phyloP scores from a whole-genome alignment of 1,140 invertebrate genomes.

The Drosophila grimshawi region DNA sequence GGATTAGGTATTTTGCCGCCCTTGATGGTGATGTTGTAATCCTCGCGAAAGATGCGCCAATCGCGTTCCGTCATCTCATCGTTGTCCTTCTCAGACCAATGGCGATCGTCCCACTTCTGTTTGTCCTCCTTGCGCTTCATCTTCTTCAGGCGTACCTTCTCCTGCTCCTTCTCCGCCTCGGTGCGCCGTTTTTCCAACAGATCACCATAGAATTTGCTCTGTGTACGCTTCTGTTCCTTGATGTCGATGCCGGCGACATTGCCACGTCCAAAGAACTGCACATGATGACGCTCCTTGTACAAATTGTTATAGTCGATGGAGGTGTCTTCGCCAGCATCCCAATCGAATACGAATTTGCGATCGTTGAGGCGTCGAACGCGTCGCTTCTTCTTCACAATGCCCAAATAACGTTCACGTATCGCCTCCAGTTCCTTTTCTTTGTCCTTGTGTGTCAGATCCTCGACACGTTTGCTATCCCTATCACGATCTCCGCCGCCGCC shows the following conservation, averaged over 20 bases:
- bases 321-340: slow-evolving; percentile 99
- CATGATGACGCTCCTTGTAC: slow-evolving; percentile 98
- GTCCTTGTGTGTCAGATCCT: slow-evolving; percentile 90
- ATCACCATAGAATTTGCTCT: slow-evolving; percentile 99
- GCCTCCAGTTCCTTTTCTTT: slow-evolving; percentile 96
- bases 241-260: slow-evolving; percentile 98
- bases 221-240: slow-evolving; percentile 98
- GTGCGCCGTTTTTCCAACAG: slow-evolving; percentile 97
- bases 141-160: slow-evolving; percentile 96
- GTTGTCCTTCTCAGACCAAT: slow-evolving; percentile 98
- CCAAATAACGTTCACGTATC: slow-evolving; percentile 97
- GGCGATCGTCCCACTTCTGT: slow-evolving; percentile 99
- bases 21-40: slow-evolving; percentile 99
- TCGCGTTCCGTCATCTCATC: slow-evolving; percentile 99
- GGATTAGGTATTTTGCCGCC: slow-evolving; percentile 99
- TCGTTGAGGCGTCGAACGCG: slow-evolving; percentile 97
- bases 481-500: slow-evolving; percentile 61
- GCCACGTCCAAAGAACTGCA: slow-evolving; percentile 98
- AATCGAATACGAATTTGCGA: slow-evolving; percentile 99
- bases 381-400: slow-evolving; percentile 96
- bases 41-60: slow-evolving; percentile 99
- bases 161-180: slow-evolving; percentile 98
- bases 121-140: slow-evolving; percentile 98
- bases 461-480: slow-evolving; percentile 84
- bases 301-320: slow-evolving; percentile 98